Conservation (phyloP, 2,797 vertebrate species). For the Sternotherus odoratus region DNA sequence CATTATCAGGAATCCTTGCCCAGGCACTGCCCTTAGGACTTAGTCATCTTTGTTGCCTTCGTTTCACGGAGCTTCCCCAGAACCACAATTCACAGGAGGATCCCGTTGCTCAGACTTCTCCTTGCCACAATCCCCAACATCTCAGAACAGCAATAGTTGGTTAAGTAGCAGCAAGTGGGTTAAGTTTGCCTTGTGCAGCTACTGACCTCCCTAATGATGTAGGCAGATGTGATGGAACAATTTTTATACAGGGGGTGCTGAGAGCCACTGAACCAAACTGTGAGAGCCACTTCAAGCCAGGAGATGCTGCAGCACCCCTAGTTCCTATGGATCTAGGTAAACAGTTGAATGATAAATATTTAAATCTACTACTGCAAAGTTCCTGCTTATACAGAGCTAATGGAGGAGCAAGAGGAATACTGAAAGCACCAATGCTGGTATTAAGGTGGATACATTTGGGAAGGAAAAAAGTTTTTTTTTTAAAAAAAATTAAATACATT, state of each 20-base stretch:
- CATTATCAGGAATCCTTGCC: neutral
- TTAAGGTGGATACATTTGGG: neutral
- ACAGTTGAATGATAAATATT: neutral
- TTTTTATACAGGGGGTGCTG: too few species aligned
- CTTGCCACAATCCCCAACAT: neutral
- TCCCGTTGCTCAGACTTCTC: rapidly evolving
- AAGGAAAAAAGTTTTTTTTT: neutral
- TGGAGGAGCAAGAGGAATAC: neutral
- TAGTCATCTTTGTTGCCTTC: neutral
- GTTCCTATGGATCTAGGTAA: rapidly evolving
- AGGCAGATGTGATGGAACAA: too few species aligned
- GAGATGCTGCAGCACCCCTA: too few species aligned
- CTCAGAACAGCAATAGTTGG: neutral
- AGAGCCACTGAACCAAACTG: too few species aligned
- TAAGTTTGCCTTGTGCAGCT: neutral
- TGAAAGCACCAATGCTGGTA: neutral
- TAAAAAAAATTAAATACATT: neutral
- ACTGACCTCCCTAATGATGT: neutral
- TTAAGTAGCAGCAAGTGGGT: neutral
- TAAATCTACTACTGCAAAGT: neutral
- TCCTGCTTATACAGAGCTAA: neutral
- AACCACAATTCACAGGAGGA: neutral
- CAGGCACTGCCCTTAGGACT: neutral
- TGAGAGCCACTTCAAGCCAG: too few species aligned
- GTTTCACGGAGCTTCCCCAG: neutral